A percentile compares a stretch with the other conserved stretches of the same genome.
Conservation (phyloP, 2,797 vertebrate genomes). For the Diceros bicornis region DNA sequence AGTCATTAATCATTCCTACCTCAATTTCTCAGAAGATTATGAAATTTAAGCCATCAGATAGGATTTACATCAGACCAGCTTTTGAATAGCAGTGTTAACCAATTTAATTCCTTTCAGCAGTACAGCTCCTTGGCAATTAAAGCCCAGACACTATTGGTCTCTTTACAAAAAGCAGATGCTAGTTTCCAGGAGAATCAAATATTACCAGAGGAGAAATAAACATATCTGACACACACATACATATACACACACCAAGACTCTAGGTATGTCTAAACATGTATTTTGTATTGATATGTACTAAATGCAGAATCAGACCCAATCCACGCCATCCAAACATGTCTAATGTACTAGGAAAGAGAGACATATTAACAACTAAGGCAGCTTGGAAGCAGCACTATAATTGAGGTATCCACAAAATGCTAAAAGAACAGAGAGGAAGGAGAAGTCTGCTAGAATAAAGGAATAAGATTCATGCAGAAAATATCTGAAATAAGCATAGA, state of each 20-base stretch:
- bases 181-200: conserved; percentile 49
- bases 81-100: neutral
- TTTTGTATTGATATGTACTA: neutral
- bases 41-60: conserved; percentile 42
- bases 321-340: neutral
- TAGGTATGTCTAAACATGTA: neutral
- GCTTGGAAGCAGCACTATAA: neutral
- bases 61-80: conserved; percentile 31
- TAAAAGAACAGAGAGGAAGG: conserved; percentile 9
- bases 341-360: conserved; percentile 23
- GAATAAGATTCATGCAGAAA: neutral
- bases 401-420: conserved; percentile 2
- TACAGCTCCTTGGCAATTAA: conserved; percentile 40
- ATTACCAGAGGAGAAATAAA: neutral
- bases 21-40: conserved; percentile 44
- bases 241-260: neutral
- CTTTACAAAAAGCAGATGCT: conserved; percentile 38
- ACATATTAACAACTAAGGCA: neutral
- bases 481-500: neutral
- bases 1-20: conserved; percentile 17
- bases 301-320: conserved; percentile 12
- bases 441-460: neutral
- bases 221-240: neutral
- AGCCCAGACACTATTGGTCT: neutral
- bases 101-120: conserved; percentile 36